Conservation (phyloP, 2,888 invertebrate species). For the Disparrhopalites patrizii region DNA sequence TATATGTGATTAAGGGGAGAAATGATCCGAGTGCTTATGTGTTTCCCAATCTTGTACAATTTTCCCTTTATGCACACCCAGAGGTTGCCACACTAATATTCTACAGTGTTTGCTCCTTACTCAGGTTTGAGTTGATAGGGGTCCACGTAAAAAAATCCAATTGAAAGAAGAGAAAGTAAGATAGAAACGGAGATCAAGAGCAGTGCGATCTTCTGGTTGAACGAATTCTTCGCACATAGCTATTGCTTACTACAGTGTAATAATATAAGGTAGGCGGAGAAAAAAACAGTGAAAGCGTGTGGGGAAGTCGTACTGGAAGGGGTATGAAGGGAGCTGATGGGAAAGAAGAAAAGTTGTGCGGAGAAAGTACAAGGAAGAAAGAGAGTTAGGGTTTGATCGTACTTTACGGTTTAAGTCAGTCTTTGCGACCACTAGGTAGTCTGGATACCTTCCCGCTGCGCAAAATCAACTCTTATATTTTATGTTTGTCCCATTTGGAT, state of each 20-base stretch:
- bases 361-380: not conserved
- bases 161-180: no score
- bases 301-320: no score
- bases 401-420: conserved; percentile 3
- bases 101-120: no score
- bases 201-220: conserved; percentile 20
- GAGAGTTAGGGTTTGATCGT: not conserved
- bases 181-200: not conserved
- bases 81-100: no score
- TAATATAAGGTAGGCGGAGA: not conserved
- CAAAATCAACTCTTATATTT: conserved; percentile 28
- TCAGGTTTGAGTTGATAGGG: no score
- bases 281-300: no score
- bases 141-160: no score
- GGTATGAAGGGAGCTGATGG: no score
- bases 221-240: conserved; percentile 20
- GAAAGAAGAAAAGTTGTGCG: not conserved
- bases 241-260: not conserved
- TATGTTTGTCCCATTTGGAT: conserved; percentile 15
- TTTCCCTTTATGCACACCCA: no score
- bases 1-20: no score
- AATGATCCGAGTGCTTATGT: no score
- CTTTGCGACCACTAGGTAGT: not conserved
- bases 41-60: no score
- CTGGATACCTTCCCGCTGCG: conserved; percentile 20